These are phyloP conservation scores for Ivindomyrus marchei DNA, from an alignment of 2,113 vertebrate species.

Conservation along the genomic window DNA sequence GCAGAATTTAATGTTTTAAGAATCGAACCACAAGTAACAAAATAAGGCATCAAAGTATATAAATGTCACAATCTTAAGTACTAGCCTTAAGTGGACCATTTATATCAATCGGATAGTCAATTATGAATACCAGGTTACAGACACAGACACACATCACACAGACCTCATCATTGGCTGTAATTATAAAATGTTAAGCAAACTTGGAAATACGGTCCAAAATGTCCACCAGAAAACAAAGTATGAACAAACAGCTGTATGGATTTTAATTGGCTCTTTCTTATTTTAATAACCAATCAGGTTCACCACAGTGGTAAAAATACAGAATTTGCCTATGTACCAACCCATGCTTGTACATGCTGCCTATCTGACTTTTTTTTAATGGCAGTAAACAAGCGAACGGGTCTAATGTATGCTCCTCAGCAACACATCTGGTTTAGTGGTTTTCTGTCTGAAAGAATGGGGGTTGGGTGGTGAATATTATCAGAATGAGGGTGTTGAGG, in stretches of 20 bases:
- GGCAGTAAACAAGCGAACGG: not conserved
- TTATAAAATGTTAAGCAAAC: not conserved
- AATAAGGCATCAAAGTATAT: not conserved
- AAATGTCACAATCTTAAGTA: not conserved
- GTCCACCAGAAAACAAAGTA: not conserved
- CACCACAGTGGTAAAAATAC: not conserved
- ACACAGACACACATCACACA: not conserved
- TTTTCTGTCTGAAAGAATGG: not conserved
- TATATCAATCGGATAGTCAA: not conserved
- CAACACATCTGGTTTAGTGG: not conserved
- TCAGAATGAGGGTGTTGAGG: not conserved
- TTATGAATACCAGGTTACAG: not conserved
- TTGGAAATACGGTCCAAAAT: not conserved
- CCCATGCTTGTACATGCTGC: not conserved
- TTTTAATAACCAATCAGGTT: constrained; percentile 1
- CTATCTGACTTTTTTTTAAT: not conserved
- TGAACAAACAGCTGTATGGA: not conserved
- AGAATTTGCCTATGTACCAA: not conserved
- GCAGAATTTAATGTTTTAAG: not conserved
- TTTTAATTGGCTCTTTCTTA: not conserved
- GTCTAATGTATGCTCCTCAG: not conserved
- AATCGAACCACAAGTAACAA: not conserved
- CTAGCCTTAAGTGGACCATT: not conserved
- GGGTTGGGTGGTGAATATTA: not conserved
- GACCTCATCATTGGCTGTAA: not conserved